A percentile compares a stretch with the other conserved stretches of the same genome.
Conservation (phyloP, 2,888 invertebrate genomes). For the Coleophora deauratella region DNA sequence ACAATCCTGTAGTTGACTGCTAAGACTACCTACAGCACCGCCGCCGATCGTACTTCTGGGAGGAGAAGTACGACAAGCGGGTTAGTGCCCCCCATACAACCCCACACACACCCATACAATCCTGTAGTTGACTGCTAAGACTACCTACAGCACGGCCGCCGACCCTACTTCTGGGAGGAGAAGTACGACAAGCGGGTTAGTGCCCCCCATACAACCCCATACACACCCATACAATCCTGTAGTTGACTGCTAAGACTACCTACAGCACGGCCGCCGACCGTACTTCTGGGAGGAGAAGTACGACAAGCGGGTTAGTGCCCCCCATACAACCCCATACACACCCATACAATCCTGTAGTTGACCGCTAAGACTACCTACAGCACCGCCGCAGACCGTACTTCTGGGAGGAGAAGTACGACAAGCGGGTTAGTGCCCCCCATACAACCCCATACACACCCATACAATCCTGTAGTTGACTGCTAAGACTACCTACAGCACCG, state of each 20-base stretch:
- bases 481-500: constrained; percentile 88
- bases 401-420: constrained; percentile 94
- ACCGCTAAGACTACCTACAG: too few species aligned
- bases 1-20: too few species aligned
- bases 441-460: too few species aligned
- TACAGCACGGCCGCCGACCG: constrained; percentile 88
- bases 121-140: too few species aligned
- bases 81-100: too few species aligned
- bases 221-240: too few species aligned
- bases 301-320: constrained; percentile 80
- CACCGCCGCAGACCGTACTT: constrained; percentile 91
- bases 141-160: constrained; percentile 86
- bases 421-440: constrained; percentile 76
- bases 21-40: constrained; percentile 91
- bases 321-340: too few species aligned
- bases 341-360: too few species aligned
- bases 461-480: too few species aligned
- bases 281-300: constrained; percentile 96
- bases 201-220: too few species aligned
- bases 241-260: too few species aligned
- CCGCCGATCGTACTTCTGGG: constrained; percentile 93
- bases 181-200: constrained; percentile 84
- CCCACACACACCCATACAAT: too few species aligned
- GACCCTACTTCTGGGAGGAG: constrained; percentile 96
- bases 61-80: constrained; percentile 90